Base-by-base conservation (phyloP, 92 coral and sea anemone species). In the Paramuricea clavata region DNA sequence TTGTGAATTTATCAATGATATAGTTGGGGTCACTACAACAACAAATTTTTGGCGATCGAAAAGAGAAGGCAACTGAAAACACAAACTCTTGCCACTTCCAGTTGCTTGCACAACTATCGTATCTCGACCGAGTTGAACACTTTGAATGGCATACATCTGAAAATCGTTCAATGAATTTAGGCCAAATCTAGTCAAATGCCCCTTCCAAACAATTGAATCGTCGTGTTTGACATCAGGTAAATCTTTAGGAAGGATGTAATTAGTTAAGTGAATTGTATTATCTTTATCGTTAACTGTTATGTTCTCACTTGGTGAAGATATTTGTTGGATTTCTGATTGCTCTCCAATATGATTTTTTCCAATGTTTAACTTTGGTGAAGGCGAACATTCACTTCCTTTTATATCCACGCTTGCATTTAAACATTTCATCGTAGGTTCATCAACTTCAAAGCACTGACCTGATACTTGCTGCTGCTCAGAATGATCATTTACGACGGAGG, bases 71-170 rank as follows among this genome's bases (percentile, higher is more conserved):
- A 89, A 39, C 64, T 89, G 92, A 62, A 60, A 92, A 49, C 90
- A 89, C 31, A 81, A 41, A 72, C 91, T 89, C 85, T 89, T 89
- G 0, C 93, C 91, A 62, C 91, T 89, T 17, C 93, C 93, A 16
- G 95, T 89, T 19, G 87, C 83, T 81, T 92, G 91, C 3, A 92
- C 80, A 27, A 92, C 85, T 21, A 89, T 81, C 19, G 65, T 67
- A 74, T 89, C 91, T 19, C 39, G 79, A 17, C 85, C 75, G 4
- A 49, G 62, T 60, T 86, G 30, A 0, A 89, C 74, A 33, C 77
- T 47, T 19, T 82, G 85, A 74, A 92, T 76, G 26, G 95, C 93
- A 25, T 92, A 82, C 3, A 30, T 30, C 91, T 92, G 95, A 49
- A 71, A 92, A 10, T 22, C 49, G 16, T 86, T 89, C 31, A 89